A percentile compares a stretch with the other conserved stretches of the same genome.
Conservation (phyloP, 1,140 invertebrate species). For the Drosophila nikananu region DNA sequence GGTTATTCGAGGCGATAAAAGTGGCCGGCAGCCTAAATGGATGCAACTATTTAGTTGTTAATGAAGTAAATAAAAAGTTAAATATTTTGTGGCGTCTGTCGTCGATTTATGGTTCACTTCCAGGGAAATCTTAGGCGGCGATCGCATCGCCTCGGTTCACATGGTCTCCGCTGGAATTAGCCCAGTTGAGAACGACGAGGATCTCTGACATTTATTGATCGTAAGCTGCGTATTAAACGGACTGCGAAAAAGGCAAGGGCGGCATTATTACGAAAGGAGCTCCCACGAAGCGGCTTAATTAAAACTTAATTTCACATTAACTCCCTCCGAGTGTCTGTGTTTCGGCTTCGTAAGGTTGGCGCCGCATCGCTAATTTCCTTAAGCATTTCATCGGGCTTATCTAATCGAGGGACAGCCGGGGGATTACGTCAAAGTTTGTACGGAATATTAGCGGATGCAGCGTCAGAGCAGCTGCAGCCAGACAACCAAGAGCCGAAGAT, state of each 20-base stretch:
- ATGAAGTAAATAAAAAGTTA: constrained; percentile 75
- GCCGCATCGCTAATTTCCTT: constrained; percentile 65
- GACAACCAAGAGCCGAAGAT: constrained; percentile 34
- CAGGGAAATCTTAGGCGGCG: constrained; percentile 46
- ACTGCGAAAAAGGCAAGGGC: constrained; percentile 63
- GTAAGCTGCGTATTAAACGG: constrained; percentile 81
- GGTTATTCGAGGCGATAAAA: constrained; percentile 71
- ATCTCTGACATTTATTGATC: constrained; percentile 78
- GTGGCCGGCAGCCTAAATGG: constrained; percentile 48
- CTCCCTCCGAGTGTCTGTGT: constrained; percentile 11
- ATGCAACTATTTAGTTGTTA: constrained; percentile 80
- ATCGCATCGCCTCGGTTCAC: constrained; percentile 34
- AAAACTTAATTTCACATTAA: constrained; percentile 64
- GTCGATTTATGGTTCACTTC: constrained; percentile 54
- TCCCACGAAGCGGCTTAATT: constrained; percentile 65
- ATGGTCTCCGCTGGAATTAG: constrained; percentile 54
- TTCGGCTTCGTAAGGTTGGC: constrained; percentile 41
- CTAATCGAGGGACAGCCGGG: constrained; percentile 61
- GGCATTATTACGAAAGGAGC: constrained; percentile 69
- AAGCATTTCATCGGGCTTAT: constrained; percentile 69
- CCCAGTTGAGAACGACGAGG: constrained; percentile 59
- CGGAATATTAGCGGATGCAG: constrained; percentile 68
- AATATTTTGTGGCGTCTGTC: constrained; percentile 52
- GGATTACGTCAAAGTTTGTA: constrained; percentile 77
- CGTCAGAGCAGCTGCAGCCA: constrained; percentile 29